phyloP scores from a whole-genome alignment of 2,888 invertebrate species.

The Hedya salicella region DNA sequence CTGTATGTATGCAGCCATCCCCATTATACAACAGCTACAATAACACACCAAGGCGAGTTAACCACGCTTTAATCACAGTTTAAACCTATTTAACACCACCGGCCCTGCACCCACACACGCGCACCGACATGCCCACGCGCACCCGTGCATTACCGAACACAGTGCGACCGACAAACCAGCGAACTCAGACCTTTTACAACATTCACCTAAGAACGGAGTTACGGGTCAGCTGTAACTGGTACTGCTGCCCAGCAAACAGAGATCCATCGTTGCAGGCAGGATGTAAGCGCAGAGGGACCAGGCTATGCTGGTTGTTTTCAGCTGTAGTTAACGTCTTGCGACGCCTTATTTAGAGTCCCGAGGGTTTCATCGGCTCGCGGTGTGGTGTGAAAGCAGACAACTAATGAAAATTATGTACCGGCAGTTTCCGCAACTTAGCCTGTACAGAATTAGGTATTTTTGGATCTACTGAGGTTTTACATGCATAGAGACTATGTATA shows the following conservation, averaged over 20 bases:
- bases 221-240: slow-evolving; percentile 21
- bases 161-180: slow-evolving; percentile 31
- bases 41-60: no score
- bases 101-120: slow-evolving; percentile 48
- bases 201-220: not conserved
- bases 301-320: not conserved
- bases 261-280: not conserved
- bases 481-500: no score
- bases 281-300: not conserved
- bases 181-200: slow-evolving; percentile 34
- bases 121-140: slow-evolving; percentile 43
- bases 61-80: slow-evolving; percentile 1
- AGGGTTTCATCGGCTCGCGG: slow-evolving; percentile 37
- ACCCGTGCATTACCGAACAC: slow-evolving; percentile 37
- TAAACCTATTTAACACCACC: slow-evolving; percentile 9
- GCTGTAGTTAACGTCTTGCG: slow-evolving; percentile 40
- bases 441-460: no score
- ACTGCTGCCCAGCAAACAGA: not conserved
- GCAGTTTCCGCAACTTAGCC: no score
- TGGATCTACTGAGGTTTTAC: no score
- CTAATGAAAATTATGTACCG: not conserved
- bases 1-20: no score
- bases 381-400: slow-evolving; percentile 18
- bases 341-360: slow-evolving; percentile 44
- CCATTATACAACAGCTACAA: no score